A percentile compares a stretch with the other conserved stretches of the same genome.
phyloP scores from a whole-genome alignment of 2,888 invertebrate genomes.

The Brachypalpus laphriformis region DNA sequence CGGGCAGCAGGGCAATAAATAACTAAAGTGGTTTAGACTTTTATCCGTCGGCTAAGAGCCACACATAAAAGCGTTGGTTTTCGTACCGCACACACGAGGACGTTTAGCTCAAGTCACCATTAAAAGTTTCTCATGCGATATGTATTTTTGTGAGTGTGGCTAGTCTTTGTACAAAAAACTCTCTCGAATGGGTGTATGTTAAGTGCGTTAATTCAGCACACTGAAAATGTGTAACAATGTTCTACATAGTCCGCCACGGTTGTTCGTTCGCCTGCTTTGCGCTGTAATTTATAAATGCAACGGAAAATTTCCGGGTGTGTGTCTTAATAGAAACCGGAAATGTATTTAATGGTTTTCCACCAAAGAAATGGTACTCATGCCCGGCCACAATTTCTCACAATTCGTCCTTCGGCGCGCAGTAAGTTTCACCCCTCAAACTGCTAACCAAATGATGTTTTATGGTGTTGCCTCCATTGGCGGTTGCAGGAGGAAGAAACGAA shows the following conservation, averaged over 20 bases:
- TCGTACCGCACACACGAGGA: constrained; percentile 22
- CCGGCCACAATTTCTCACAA: neutral
- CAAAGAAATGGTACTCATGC: constrained; percentile 22
- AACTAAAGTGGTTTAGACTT: constrained; percentile 54
- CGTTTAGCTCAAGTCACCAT: constrained; percentile 41
- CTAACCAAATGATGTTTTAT: constrained; percentile 30
- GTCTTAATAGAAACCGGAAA: constrained; percentile 55
- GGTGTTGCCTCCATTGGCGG: neutral
- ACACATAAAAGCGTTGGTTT: constrained; percentile 25
- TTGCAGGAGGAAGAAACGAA: neutral
- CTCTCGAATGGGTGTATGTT: neutral
- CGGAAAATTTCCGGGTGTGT: constrained; percentile 40
- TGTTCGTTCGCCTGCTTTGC: neutral
- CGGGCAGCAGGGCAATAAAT: constrained; percentile 43
- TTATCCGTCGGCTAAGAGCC: constrained; percentile 49
- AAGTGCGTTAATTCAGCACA: neutral
- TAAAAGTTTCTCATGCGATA: constrained; percentile 27
- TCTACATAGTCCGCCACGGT: neutral
- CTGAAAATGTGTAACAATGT: neutral
- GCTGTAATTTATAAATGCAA: constrained; percentile 52
- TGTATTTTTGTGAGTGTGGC: neutral
- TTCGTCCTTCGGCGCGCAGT: neutral
- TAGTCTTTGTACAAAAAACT: neutral
- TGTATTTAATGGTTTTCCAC: constrained; percentile 41
- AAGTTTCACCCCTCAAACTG: neutral